A percentile compares a stretch with the other conserved stretches of the same genome.
Conservation (phyloP, 2,888 invertebrate genomes). For the Nomada ruficornis region DNA sequence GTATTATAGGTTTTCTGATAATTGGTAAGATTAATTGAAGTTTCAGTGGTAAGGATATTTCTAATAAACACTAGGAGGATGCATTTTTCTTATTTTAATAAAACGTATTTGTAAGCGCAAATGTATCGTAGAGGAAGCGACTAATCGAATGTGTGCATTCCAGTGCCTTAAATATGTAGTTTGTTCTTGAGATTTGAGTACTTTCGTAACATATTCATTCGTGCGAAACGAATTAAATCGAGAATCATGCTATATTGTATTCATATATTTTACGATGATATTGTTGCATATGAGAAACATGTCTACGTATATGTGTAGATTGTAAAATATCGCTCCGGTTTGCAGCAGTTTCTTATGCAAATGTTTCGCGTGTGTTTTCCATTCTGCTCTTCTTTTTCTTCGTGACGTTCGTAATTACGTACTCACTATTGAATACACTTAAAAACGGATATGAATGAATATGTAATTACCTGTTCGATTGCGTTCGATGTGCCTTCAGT, state of each 20-base stretch:
- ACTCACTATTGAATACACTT: constrained; percentile 22
- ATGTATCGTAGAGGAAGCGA: constrained; percentile 18
- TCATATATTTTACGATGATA: constrained; percentile 10
- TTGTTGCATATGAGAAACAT: constrained; percentile 4
- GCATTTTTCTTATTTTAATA: constrained; percentile 24
- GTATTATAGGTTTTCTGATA: constrained; percentile 5
- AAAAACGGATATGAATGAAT: constrained; percentile 2
- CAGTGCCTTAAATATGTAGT: constrained; percentile 61
- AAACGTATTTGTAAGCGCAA: constrained; percentile 8
- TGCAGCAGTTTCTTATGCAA: constrained; percentile 2
- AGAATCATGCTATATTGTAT: neutral
- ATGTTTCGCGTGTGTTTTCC: constrained; percentile 18
- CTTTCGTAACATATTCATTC: constrained; percentile 23
- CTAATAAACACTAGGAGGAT: neutral
- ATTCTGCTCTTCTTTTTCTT: neutral
- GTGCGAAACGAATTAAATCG: neutral
- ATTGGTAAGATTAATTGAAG: neutral
- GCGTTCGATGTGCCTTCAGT: constrained; percentile 29
- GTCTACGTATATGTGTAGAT: neutral
- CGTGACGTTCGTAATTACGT: constrained; percentile 13
- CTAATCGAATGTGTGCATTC: constrained; percentile 57
- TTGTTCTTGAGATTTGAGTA: constrained; percentile 21
- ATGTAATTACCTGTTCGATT: constrained; percentile 20
- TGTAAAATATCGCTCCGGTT: constrained; percentile 3
- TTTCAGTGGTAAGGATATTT: neutral